phyloP scores from a whole-genome alignment of 1,140 invertebrate genomes.

The Nasonia longicornis region DNA sequence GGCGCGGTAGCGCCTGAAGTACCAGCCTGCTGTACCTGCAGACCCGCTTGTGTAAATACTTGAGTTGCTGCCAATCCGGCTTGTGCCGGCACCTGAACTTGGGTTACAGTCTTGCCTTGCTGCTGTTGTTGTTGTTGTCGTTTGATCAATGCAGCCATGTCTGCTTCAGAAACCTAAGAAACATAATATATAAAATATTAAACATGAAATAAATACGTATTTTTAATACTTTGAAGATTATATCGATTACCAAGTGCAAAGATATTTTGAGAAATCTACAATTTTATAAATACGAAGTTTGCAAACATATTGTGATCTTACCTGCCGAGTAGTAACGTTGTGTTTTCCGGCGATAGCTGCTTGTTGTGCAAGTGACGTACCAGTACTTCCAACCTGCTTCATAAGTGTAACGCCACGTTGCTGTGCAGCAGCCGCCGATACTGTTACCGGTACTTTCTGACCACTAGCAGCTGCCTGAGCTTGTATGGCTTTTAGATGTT shows the following conservation, averaged over 20 bases:
- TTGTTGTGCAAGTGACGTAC: slow-evolving; percentile 32
- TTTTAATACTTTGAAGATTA: no score
- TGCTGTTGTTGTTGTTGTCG: slow-evolving; percentile 73
- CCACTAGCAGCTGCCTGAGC: slow-evolving; percentile 55
- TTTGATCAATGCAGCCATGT: slow-evolving; percentile 77
- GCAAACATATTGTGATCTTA: slow-evolving; percentile 44
- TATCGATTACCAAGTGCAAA: no score
- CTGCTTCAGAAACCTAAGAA: slow-evolving; percentile 72
- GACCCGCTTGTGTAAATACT: slow-evolving; percentile 71
- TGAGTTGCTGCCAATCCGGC: slow-evolving; percentile 69
- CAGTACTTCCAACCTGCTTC: slow-evolving; percentile 56
- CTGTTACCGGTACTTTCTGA: slow-evolving; percentile 63
- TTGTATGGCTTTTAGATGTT: slow-evolving; percentile 67
- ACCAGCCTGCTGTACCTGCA: slow-evolving; percentile 68
- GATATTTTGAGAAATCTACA: background rate
- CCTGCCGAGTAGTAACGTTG: slow-evolving; percentile 66
- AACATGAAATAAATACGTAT: no score
- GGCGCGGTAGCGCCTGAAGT: slow-evolving; percentile 62
- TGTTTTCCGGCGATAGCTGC: slow-evolving; percentile 63
- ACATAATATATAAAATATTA: background rate
- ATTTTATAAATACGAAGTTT: background rate
- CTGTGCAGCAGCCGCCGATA: slow-evolving; percentile 55
- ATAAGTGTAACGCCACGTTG: slow-evolving; percentile 61
- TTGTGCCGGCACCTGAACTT: slow-evolving; percentile 66
- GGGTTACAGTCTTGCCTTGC: slow-evolving; percentile 68